These are phyloP conservation scores for Dinocampus coccinellae DNA, from an alignment of 2,888 invertebrate species.

Conservation along the genomic window DNA sequence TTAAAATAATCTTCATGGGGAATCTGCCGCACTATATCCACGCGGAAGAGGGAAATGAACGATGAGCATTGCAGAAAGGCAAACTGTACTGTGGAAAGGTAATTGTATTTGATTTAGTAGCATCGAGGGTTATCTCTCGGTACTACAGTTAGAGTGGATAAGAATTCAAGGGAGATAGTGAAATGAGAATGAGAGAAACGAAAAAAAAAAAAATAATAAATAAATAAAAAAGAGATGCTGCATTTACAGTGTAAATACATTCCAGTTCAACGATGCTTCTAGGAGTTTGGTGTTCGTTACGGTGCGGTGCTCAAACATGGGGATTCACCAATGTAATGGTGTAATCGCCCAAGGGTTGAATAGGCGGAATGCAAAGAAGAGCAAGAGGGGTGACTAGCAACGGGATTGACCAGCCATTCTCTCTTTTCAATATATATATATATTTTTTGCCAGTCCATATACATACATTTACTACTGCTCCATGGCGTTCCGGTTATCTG, in stretches of 20 bases:
- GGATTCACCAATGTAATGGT: conserved; percentile 43
- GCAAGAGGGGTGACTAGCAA: neutral
- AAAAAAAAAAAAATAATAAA: neutral
- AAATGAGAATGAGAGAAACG: too few relatives aligned
- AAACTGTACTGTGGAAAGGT: conserved; percentile 37
- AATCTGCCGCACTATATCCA: conserved; percentile 28
- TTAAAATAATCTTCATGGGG: conserved; percentile 38
- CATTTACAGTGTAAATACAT: conserved; percentile 28
- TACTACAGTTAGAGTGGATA: neutral
- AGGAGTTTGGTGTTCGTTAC: conserved; percentile 29
- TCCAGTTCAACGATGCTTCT: conserved; percentile 36
- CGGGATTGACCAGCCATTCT: conserved; percentile 16
- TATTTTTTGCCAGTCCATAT: neutral
- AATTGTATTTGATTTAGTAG: conserved; percentile 40
- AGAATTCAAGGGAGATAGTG: too few relatives aligned
- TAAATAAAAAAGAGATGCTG: conserved; percentile 14
- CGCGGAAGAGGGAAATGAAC: conserved; percentile 18
- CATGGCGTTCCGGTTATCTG: conserved; percentile 49
- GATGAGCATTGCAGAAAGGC: conserved; percentile 34
- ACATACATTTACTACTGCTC: neutral
- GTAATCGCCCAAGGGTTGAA: conserved; percentile 42
- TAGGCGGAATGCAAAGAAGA: conserved; percentile 23
- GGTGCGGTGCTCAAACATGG: conserved; percentile 23
- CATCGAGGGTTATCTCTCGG: conserved; percentile 28
- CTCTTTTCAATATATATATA: conserved; percentile 14